phyloP scores from a whole-genome alignment of 2,797 vertebrate genomes.

The Scolopax rusticola region DNA sequence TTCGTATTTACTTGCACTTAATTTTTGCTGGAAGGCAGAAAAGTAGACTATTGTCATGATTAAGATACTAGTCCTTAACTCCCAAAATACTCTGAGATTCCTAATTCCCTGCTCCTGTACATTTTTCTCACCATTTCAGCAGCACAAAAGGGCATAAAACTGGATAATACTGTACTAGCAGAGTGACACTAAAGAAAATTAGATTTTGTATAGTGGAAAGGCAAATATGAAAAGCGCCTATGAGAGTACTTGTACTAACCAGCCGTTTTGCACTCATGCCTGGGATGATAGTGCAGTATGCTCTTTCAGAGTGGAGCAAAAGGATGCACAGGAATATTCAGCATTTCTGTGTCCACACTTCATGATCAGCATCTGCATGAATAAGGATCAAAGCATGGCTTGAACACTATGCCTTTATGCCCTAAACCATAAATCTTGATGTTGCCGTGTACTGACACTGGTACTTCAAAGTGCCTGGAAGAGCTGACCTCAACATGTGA shows the following conservation, averaged over 20 bases:
- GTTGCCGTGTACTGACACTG: fast-evolving
- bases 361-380: background rate
- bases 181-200: background rate
- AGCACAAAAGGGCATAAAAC: background rate
- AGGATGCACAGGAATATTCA: background rate
- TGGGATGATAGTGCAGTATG: background rate
- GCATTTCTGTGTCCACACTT: background rate
- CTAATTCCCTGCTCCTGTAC: background rate
- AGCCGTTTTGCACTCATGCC: background rate
- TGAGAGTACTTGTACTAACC: background rate
- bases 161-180: background rate
- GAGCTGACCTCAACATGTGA: background rate
- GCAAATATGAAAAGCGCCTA: background rate
- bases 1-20: background rate
- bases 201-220: background rate
- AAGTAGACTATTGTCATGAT: background rate
- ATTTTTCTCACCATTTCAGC: background rate
- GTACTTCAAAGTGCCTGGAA: background rate
- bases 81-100: background rate
- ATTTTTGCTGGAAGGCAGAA: background rate
- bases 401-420: background rate
- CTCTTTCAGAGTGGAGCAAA: background rate
- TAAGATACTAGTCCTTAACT: background rate
- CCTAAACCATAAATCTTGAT: background rate
- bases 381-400: fast-evolving